Evolutionary conservation across 2,888 invertebrate genomes (phyloP), one percentile per base, ranked within the genome.

Genomic region (Achlya flavicornis): DNA sequence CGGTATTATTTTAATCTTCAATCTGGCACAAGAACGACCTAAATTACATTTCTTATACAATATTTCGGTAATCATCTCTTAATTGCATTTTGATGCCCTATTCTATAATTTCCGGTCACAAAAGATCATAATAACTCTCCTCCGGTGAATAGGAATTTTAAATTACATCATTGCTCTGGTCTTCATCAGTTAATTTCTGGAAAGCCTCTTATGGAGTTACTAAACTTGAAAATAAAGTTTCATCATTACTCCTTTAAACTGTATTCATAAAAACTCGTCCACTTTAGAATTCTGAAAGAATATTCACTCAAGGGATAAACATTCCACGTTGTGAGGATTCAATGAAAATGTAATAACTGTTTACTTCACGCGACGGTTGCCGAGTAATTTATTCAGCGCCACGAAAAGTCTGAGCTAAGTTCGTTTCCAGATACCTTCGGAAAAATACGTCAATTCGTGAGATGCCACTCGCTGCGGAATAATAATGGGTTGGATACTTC

Each of bases 381-480:
- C 16, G 58, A 57, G 66, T 75, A 73, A 77, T 71, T 74, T 73
- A 77, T 77, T 73, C 72, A 65, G 57, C 38, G 60, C 68, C 65
- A 70, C 70, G 70, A 65, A 70, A 71, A 64, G 59, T 57, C 65
- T 38, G 41, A 10, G 53, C 14, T 46, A n/a, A 62, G 58, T 53
- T 58, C 11, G 43, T 53, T 53, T 53, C 11, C 19, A 53, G 53
- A 53, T 53, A 53, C 16, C 53, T 53, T 19, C 19, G 19, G n/a
- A 43, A 46, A 46, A 46, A 46, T 46, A 46, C n/a, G 43, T 5
- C 53, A 53, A 19, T 53, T 3, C 19, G 3, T 19, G 53, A 19
- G 53, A 53, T 53, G 19, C 53, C 0, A 1, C 8, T 53, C 53
- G 53, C 14, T 53, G 10, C 10, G 10, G 53, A 53, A 53, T 53